phyloP scores from a whole-genome alignment of 2,797 vertebrate genomes.

The Darevskia mixta region DNA sequence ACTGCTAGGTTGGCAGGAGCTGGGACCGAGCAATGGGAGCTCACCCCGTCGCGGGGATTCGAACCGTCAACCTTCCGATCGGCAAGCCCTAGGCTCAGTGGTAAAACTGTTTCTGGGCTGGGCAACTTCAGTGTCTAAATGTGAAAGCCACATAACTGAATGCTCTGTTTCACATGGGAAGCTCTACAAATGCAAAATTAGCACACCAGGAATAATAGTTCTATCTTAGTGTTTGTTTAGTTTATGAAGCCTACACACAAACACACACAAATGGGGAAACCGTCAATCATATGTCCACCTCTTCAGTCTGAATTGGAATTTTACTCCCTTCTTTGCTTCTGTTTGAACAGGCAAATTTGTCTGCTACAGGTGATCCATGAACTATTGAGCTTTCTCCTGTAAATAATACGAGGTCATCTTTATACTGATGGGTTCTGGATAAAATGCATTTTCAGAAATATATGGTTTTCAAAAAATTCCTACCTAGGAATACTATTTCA shows the following conservation, averaged over 20 bases:
- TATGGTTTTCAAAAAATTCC: slow-evolving; percentile 15
- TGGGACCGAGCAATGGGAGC: no score
- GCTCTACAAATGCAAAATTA: not conserved
- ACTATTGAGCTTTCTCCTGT: not conserved
- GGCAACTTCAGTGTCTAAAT: no score
- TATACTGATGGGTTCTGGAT: not conserved
- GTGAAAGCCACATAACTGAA: not conserved
- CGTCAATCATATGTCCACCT: not conserved
- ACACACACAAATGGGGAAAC: not conserved
- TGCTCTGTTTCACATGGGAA: not conserved
- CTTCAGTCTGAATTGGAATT: not conserved
- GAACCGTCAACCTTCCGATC: no score
- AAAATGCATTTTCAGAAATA: not conserved
- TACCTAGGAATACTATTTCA: slow-evolving; percentile 24
- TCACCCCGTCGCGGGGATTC: no score
- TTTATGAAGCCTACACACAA: not conserved
- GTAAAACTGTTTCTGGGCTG: no score
- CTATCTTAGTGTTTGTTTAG: not conserved
- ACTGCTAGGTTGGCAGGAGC: no score
- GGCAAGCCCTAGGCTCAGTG: no score
- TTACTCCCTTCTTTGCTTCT: not conserved
- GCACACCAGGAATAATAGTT: not conserved
- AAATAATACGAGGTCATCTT: not conserved
- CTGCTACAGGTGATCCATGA: not conserved
- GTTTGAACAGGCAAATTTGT: not conserved